Conservation (phyloP, 1,140 invertebrate species). For the Achroia grisella region DNA sequence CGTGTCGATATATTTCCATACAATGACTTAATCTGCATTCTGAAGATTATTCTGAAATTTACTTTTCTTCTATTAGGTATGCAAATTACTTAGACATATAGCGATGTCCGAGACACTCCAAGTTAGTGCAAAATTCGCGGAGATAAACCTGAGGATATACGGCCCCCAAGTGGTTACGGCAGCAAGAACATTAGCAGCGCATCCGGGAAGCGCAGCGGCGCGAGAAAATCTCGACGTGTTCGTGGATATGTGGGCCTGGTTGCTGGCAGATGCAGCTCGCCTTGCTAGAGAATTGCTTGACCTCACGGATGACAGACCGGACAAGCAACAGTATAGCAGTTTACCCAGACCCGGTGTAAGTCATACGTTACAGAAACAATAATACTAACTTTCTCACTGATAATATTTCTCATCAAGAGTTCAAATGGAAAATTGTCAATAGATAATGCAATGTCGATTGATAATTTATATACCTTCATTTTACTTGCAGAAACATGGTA, state of each 20-base stretch:
- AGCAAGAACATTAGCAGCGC: slow-evolving; percentile 91
- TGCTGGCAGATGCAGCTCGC: slow-evolving; percentile 89
- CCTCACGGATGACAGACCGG: slow-evolving; percentile 80
- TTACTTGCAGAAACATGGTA: slow-evolving; percentile 91
- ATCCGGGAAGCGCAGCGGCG: slow-evolving; percentile 95
- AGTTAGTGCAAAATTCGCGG: slow-evolving; percentile 95
- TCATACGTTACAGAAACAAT: no score
- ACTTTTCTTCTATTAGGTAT: slow-evolving; percentile 79
- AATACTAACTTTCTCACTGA: no score
- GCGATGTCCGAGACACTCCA: slow-evolving; percentile 94
- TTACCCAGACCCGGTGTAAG: slow-evolving; percentile 94
- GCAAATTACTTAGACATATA: slow-evolving; percentile 96
- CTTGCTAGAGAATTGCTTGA: slow-evolving; percentile 94
- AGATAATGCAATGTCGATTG: no score
- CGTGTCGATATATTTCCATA: no score
- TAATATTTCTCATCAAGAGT: no score
- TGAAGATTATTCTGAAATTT: not conserved
- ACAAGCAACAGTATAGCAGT: slow-evolving; percentile 95
- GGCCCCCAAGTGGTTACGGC: slow-evolving; percentile 96
- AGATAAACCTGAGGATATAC: slow-evolving; percentile 95
- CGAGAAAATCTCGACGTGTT: slow-evolving; percentile 99
- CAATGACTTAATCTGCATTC: not conserved
- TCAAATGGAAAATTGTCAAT: no score
- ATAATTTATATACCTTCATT: no score
- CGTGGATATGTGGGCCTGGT: slow-evolving; percentile 96